Evolutionary conservation across 2,888 invertebrate species (phyloP).

Genomic region (Acrobeloides nanus): DNA sequence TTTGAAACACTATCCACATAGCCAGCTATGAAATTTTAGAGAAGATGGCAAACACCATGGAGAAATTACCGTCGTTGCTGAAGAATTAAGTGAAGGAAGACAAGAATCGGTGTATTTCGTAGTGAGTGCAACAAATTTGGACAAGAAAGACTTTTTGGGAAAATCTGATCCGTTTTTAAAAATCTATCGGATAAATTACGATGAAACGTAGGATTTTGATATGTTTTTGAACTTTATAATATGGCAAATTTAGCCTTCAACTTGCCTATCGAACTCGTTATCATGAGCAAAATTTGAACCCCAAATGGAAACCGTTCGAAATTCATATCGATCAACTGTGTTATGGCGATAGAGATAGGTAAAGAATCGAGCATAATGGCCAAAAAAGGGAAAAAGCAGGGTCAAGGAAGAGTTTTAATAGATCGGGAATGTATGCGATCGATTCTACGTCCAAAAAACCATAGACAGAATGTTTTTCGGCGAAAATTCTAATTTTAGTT

Average conservation of each 20-base stretch:
- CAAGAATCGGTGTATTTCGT: conserved; percentile 42
- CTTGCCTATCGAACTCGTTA: conserved; percentile 61
- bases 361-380: too few relatives aligned
- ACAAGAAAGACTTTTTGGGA: conserved; percentile 59
- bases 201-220: conserved; percentile 55
- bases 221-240: too few relatives aligned
- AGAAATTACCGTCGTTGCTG: conserved; percentile 30
- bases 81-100: conserved; percentile 32
- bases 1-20: too few relatives aligned
- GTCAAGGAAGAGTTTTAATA: too few relatives aligned
- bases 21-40: conserved; percentile 26
- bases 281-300: conserved; percentile 60
- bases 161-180: conserved; percentile 59
- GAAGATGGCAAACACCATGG: conserved; percentile 38
- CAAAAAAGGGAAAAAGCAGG: too few relatives aligned
- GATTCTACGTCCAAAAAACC: too few relatives aligned
- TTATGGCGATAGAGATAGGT: conserved; percentile 60
- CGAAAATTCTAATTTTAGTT: too few relatives aligned
- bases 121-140: conserved; percentile 50
- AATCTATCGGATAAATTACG: conserved; percentile 57
- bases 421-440: too few relatives aligned
- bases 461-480: too few relatives aligned
- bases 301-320: conserved; percentile 60
- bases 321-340: conserved; percentile 59
- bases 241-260: conserved; percentile 56